Evolutionary conservation across 2,113 vertebrate species (phyloP), one percentile per base, ranked within the genome.

Genomic region (Condylura cristata): DNA sequence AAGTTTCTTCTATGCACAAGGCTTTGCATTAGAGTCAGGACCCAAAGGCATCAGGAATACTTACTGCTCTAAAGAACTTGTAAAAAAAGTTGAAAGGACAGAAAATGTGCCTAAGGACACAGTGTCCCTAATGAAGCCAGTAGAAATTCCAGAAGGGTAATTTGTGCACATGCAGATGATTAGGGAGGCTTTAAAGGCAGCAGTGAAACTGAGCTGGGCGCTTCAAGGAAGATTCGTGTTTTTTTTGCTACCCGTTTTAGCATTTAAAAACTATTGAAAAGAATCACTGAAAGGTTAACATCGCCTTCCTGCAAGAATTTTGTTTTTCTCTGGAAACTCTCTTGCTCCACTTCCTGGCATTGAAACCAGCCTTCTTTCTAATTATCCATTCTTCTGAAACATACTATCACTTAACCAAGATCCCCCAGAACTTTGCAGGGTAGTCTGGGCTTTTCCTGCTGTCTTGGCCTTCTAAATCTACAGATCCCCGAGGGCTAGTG

Each of bases 291-390:
- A 2, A 20, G 48, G 61, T 46, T 66, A 82, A 0, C 51, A 24
- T 81, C 66, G 44, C 41, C 46, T 86, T 93, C 66, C 56, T 74
- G 61, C 18, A 68, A 18, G 28, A 70, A 51, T 22, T 81, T 46
- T 61, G n/a, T 65, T 95, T 83, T 79, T 17, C n/a, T 88, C 16
- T 53, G 34, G 66, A 90, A 94, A 37, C 34, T 71, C n/a, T 53
- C 2, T 91, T 51, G 82, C 24, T 89, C 44, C 7, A 75, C 61
- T 89, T 70, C 68, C 46, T 5, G 32, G 8, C 32, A 30, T 37
- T 90, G 70, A 94, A 92, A 96, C 58, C 68, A 63, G 70, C 68
- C 56, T 91, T 90, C 16, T 78, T 22, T 90, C 34, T 83, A 72
- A 74, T 37, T 68, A 6, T 81, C 34, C 74, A 16, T 56, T 86